Conservation (phyloP, 1,140 invertebrate species). For the Caenorhabditis remanei region DNA sequence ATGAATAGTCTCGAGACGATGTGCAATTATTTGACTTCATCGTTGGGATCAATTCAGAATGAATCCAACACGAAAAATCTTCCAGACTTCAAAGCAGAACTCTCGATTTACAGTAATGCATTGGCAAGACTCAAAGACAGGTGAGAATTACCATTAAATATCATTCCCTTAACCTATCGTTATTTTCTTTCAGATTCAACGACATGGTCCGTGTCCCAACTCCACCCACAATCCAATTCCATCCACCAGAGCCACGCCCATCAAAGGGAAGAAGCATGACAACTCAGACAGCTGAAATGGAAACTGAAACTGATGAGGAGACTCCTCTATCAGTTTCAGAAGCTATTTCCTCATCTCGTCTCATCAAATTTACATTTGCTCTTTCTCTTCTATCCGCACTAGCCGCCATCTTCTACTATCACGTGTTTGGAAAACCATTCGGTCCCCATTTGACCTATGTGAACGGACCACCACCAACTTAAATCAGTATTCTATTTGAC, state of each 20-base stretch:
- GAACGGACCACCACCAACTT: slow-evolving; percentile 67
- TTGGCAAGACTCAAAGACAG: slow-evolving; percentile 62
- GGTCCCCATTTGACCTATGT: slow-evolving; percentile 68
- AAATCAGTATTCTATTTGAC: slow-evolving; percentile 51
- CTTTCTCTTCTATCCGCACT: slow-evolving; percentile 63
- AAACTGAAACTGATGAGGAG: neutral
- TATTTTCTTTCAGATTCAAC: slow-evolving; percentile 49
- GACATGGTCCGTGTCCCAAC: slow-evolving; percentile 58
- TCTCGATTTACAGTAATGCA: slow-evolving; percentile 63
- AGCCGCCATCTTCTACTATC: slow-evolving; percentile 60
- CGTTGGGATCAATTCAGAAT: slow-evolving; percentile 56
- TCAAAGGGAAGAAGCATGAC: slow-evolving; percentile 33
- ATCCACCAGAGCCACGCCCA: slow-evolving; percentile 50
- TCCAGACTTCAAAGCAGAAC: slow-evolving; percentile 66
- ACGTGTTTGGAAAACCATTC: slow-evolving; percentile 62
- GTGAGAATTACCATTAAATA: slow-evolving; percentile 3
- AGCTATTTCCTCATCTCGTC: slow-evolving; percentile 53
- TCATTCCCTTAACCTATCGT: neutral
- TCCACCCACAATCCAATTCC: slow-evolving; percentile 45
- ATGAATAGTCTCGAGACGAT: slow-evolving; percentile 68
- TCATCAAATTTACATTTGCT: slow-evolving; percentile 60
- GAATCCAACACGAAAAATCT: slow-evolving; percentile 35
- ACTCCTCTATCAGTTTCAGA: slow-evolving; percentile 16
- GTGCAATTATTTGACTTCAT: slow-evolving; percentile 67
- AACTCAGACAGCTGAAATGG: slow-evolving; percentile 46